phyloP scores from a whole-genome alignment of 2,113 vertebrate species.

The Amphilophus citrinellus region DNA sequence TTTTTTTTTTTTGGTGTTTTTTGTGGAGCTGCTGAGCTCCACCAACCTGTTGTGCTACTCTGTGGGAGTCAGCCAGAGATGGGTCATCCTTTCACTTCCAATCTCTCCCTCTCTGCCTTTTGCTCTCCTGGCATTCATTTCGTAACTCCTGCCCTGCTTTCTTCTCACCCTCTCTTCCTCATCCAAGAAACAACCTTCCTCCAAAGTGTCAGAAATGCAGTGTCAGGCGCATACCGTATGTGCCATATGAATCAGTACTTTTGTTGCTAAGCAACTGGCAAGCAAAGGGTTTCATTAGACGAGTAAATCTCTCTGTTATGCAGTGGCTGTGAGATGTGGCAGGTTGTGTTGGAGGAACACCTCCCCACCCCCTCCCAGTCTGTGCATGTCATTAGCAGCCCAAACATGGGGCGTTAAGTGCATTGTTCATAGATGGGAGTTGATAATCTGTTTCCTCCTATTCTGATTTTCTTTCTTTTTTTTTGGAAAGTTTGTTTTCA shows the following conservation, averaged over 20 bases:
- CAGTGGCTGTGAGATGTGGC: conserved; percentile 71
- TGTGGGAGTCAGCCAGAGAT: conserved; percentile 57
- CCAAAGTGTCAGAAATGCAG: conserved; percentile 73
- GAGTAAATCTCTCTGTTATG: conserved; percentile 73
- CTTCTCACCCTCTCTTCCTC: conserved; percentile 28
- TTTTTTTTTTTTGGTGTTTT: not conserved
- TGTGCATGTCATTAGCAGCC: conserved; percentile 66
- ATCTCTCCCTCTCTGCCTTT: conserved; percentile 28
- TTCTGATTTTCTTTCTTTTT: conserved; percentile 21
- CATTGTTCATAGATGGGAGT: conserved; percentile 55
- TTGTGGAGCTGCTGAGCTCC: conserved; percentile 54
- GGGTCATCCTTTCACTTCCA: conserved; percentile 53
- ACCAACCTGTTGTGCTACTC: conserved; percentile 69
- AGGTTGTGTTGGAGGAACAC: conserved; percentile 67
- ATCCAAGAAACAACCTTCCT: conserved; percentile 44
- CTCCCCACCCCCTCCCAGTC: conserved; percentile 50
- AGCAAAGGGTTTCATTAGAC: conserved; percentile 75
- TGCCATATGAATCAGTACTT: conserved; percentile 74
- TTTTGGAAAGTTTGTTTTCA: not conserved
- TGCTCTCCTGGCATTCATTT: conserved; percentile 40
- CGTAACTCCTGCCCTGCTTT: conserved; percentile 19
- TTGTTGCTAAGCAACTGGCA: conserved; percentile 82
- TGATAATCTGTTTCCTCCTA: conserved; percentile 62
- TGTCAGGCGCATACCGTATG: conserved; percentile 69
- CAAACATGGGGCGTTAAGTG: conserved; percentile 57